These are phyloP conservation scores for Epinotia brunnichana DNA, from an alignment of 2,888 invertebrate genomes.

Conservation along the genomic window DNA sequence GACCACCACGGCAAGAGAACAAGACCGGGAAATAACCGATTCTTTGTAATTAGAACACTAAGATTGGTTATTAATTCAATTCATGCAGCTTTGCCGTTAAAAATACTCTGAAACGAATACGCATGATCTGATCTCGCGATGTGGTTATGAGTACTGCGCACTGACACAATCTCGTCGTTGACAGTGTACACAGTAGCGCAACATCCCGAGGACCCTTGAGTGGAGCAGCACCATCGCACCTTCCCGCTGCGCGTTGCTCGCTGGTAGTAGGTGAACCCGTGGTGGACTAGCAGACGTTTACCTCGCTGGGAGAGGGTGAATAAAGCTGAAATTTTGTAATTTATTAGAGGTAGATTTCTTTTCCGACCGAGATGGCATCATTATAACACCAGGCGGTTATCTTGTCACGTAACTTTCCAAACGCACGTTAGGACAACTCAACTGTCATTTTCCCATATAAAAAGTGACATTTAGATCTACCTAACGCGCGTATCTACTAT, in stretches of 20 bases:
- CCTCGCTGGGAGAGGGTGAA: constrained; percentile 2
- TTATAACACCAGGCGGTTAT: no score
- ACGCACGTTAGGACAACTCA: no score
- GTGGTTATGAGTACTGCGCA: constrained; percentile 1
- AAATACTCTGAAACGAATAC: background rate
- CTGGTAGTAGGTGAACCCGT: constrained; percentile 12
- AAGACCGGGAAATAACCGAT: no score
- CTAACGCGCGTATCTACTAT: no score
- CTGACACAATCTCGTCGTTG: background rate
- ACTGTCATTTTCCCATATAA: no score
- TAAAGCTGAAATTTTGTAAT: background rate
- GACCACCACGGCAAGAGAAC: no score
- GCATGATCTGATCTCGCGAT: background rate
- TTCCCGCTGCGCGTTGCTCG: background rate
- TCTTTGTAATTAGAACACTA: no score
- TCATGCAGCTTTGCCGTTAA: no score
- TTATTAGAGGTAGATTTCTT: background rate
- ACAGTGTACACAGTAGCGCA: constrained; percentile 19
- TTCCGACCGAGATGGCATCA: no score
- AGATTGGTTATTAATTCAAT: no score
- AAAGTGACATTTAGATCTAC: no score
- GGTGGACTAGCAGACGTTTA: constrained; percentile 15
- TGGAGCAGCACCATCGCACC: constrained; percentile 19
- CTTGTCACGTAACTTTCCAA: no score
- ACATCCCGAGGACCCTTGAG: background rate